These are phyloP conservation scores for Conger conger DNA, from an alignment of 2,113 vertebrate genomes.

Conservation along the genomic window DNA sequence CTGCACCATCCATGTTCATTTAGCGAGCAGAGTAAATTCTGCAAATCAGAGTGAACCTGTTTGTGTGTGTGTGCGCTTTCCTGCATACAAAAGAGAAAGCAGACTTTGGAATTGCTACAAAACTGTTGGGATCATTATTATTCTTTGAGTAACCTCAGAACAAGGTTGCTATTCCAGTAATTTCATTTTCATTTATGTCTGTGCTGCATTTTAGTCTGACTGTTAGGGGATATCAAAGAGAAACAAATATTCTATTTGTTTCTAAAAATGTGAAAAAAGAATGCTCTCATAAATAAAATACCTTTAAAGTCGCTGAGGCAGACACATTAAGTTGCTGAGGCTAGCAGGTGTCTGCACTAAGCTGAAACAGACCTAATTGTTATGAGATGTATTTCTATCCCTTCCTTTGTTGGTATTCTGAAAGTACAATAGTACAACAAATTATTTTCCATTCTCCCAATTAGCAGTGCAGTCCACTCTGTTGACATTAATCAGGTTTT, in stretches of 20 bases:
- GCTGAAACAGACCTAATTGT: not conserved
- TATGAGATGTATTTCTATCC: slow-evolving; percentile 74
- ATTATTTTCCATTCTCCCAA: slow-evolving; percentile 26
- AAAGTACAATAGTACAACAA: slow-evolving; percentile 30
- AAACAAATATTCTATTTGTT: slow-evolving; percentile 24
- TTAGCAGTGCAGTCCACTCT: slow-evolving; percentile 12
- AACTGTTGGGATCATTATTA: not conserved
- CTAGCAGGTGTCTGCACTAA: not conserved
- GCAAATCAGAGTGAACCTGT: not conserved
- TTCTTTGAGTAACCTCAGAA: not conserved
- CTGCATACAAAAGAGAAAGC: not conserved
- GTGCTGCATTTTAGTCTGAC: slow-evolving; percentile 3
- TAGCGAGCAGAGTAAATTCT: not conserved
- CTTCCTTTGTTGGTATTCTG: not conserved
- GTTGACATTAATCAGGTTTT: not conserved
- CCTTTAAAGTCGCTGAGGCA: slow-evolving; percentile 16
- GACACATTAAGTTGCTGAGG: slow-evolving; percentile 12
- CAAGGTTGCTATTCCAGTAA: slow-evolving; percentile 15
- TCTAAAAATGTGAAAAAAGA: slow-evolving; percentile 4
- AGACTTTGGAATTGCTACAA: not conserved
- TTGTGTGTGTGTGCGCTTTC: not conserved
- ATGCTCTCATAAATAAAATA: slow-evolving; percentile 15
- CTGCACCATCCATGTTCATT: not conserved
- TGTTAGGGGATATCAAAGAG: slow-evolving; percentile 14
- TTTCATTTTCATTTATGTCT: slow-evolving; percentile 19